These are phyloP conservation scores for Cromileptes altivelis DNA, from an alignment of 2,113 vertebrate species.

Conservation along the genomic window DNA sequence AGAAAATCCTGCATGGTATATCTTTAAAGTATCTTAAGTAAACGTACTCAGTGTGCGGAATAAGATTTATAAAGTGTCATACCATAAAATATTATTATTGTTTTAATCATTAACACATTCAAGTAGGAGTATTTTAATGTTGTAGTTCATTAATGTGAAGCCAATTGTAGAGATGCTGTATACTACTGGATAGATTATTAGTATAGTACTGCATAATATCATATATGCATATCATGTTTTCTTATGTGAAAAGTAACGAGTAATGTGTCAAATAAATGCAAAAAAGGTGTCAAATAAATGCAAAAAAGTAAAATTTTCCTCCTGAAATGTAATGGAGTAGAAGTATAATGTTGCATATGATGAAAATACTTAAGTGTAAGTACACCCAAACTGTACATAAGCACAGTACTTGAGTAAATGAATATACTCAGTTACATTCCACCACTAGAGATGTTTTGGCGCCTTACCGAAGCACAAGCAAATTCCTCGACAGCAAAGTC, in stretches of 20 bases:
- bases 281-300: neutral
- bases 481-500: constrained; percentile 69
- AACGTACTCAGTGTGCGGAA: too few relatives aligned
- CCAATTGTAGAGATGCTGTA: neutral
- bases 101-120: neutral
- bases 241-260: neutral
- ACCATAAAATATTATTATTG: neutral
- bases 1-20: too few relatives aligned
- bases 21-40: too few relatives aligned
- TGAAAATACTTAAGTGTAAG: neutral
- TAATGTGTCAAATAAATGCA: neutral
- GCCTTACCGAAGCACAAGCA: constrained; percentile 77
- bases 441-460: neutral
- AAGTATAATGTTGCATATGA: too few relatives aligned
- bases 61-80: neutral
- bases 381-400: neutral
- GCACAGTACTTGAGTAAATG: neutral
- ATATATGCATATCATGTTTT: neutral
- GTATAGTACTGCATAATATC: neutral
- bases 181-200: neutral
- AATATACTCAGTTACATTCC: neutral
- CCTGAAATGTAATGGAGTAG: neutral
- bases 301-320: neutral
- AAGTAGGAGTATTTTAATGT: too few relatives aligned
- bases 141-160: neutral